Evolutionary conservation across 64 coral and sea anemone species (phyloP).

Genomic region (Astreopora myriophthalma): DNA sequence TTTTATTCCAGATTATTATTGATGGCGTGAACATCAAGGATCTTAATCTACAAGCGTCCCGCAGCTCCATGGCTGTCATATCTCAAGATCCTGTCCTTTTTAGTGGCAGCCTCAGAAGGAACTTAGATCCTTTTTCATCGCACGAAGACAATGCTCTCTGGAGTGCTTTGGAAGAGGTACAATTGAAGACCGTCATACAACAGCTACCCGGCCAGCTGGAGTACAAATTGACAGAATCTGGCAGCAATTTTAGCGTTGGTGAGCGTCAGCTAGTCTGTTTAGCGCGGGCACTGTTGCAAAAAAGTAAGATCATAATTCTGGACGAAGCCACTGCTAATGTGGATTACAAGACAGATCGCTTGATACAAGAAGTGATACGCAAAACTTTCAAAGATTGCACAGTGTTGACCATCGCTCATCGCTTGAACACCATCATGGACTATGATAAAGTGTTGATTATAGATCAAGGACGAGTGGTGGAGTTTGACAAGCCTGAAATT

Average conservation of each 20-base stretch:
- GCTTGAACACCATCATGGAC: not conserved
- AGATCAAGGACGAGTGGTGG: not conserved
- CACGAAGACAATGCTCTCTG: slow-evolving; percentile 12
- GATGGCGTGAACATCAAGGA: slow-evolving; percentile 24
- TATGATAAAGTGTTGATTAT: not conserved
- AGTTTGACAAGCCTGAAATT: not conserved
- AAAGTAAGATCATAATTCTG: slow-evolving; percentile 25
- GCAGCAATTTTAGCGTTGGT: not conserved
- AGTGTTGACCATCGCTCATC: not conserved
- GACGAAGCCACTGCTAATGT: slow-evolving; percentile 17
- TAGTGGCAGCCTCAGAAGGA: slow-evolving; percentile 20
- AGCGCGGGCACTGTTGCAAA: slow-evolving; percentile 5
- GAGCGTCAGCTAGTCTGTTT: slow-evolving; percentile 43
- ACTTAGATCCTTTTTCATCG: slow-evolving; percentile 33
- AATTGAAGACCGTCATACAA: not conserved
- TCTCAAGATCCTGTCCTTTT: slow-evolving; percentile 63
- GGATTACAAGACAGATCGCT: not conserved
- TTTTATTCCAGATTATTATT: slow-evolving; percentile 25
- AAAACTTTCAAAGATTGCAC: not conserved
- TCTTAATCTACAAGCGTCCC: slow-evolving; percentile 30
- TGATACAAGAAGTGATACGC: not conserved
- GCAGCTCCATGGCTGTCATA: slow-evolving; percentile 54
- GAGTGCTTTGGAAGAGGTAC: slow-evolving; percentile 44
- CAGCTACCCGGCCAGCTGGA: slow-evolving; percentile 23
- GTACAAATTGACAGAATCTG: slow-evolving; percentile 34